Base-by-base conservation (phyloP, 2,797 vertebrate genomes). In the Periparus ater region DNA sequence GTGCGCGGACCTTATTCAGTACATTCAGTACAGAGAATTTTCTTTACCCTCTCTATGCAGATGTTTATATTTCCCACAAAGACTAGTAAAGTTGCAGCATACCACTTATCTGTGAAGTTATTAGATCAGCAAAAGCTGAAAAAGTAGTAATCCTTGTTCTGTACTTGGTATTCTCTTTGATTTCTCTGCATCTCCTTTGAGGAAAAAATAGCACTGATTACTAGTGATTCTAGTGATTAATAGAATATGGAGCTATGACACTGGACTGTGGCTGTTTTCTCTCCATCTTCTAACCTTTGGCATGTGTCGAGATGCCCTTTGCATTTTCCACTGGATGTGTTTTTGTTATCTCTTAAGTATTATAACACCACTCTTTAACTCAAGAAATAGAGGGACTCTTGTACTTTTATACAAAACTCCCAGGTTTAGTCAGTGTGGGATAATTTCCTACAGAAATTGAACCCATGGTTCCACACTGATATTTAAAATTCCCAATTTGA, bases 271-370 rank as follows among this genome's bases (percentile, higher is more conserved):
- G 25, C 27, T 67, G 5, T 23, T 78, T 68, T 47, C 29, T 61
- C 80, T 44, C 17, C 5, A 20, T n/a, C 2, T 26, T 6, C 29
- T 51, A 11, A 17, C 4, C 6, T 65, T 48, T 42, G 23, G 3
- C 10, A 18, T 5, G 2, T 38, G 7, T 25, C 88, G 62, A 75
- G 47, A 51, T 14, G 10, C 0, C 4, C 3, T 86, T 65, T 62
- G 1, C 20, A 22, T 78, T 82, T 58, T 65, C 6, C 19, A 57
- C 0, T 2, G 6, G 14, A 5, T 45, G 1, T n/a, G 4, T 0
- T 42, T 55, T 48, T 72, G 10, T 36, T 74, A 29, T 44, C 16
- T 71, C 0, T 36, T 18, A 60, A 47, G 10, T 30, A n/a, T 45
- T 13, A 4, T 13, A 53, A 23, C 9, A n/a, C 4, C 15, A 19